Evolutionary conservation across 2,797 vertebrate genomes (phyloP).

Genomic region (Orientallactaga sibirica): DNA sequence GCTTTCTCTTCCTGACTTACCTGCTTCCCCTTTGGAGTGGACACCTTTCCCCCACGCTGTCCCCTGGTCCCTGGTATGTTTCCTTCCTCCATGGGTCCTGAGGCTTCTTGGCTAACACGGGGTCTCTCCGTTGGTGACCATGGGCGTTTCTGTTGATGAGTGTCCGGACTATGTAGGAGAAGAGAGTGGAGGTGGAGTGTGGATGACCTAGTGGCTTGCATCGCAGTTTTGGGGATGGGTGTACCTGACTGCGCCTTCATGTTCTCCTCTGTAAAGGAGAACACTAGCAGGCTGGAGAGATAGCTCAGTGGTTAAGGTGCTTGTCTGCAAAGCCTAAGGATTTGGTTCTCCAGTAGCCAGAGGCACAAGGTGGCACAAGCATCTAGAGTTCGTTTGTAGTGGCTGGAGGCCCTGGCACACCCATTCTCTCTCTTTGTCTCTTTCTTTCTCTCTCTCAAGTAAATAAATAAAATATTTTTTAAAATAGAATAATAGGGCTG

Average conservation of each 20-base stretch:
- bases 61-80: neutral
- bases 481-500: too few relatives aligned
- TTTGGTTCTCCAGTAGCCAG: neutral
- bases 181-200: neutral
- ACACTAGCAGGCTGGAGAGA: neutral
- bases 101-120: neutral
- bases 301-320: neutral
- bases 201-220: neutral
- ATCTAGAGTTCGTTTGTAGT: too few relatives aligned
- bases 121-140: neutral
- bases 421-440: too few relatives aligned
- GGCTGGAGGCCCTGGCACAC: too few relatives aligned
- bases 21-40: accelerated
- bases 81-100: neutral
- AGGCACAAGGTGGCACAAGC: neutral
- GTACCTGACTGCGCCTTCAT: neutral
- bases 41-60: neutral
- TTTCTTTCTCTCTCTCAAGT: too few relatives aligned
- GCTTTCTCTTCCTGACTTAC: neutral
- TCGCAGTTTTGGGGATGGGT: neutral
- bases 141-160: neutral
- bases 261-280: neutral
- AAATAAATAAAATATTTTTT: too few relatives aligned
- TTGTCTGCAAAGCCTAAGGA: neutral
- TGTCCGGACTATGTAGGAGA: neutral